A percentile compares a stretch with the other conserved stretches of the same genome.
phyloP scores from a whole-genome alignment of 2,888 invertebrate genomes.

The Parnassius apollo region DNA sequence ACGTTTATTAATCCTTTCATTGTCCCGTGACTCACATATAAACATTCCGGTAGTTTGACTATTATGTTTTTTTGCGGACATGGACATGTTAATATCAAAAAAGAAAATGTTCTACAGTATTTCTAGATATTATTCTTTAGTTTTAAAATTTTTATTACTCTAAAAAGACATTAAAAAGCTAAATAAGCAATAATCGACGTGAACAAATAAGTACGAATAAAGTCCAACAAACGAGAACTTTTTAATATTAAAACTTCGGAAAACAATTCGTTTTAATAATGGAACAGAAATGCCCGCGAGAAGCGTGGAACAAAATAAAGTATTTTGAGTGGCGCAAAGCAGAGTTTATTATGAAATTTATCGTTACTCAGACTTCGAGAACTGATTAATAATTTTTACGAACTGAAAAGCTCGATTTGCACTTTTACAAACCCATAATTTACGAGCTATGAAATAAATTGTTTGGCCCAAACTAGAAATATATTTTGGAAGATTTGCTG shows the following conservation, averaged over 20 bases:
- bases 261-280: constrained; percentile 73
- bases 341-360: constrained; percentile 64
- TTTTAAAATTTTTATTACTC: no score
- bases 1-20: no score
- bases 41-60: no score
- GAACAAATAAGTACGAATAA: constrained; percentile 29
- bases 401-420: constrained; percentile 27
- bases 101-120: no score
- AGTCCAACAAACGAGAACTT: constrained; percentile 42
- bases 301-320: constrained; percentile 63
- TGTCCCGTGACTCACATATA: no score
- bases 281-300: constrained; percentile 58
- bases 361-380: constrained; percentile 51
- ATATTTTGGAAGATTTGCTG: neutral
- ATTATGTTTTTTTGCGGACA: no score
- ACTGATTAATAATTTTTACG: constrained; percentile 50
- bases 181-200: constrained; percentile 23
- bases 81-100: no score
- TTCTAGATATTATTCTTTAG: no score
- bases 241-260: constrained; percentile 67
- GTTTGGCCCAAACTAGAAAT: constrained; percentile 8
- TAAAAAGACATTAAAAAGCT: constrained; percentile 8
- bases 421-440: constrained; percentile 31
- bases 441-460: constrained; percentile 6
- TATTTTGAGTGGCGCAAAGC: constrained; percentile 59